These are phyloP conservation scores for Agrotis exclamationis DNA, from an alignment of 2,888 invertebrate species.

Conservation along the genomic window DNA sequence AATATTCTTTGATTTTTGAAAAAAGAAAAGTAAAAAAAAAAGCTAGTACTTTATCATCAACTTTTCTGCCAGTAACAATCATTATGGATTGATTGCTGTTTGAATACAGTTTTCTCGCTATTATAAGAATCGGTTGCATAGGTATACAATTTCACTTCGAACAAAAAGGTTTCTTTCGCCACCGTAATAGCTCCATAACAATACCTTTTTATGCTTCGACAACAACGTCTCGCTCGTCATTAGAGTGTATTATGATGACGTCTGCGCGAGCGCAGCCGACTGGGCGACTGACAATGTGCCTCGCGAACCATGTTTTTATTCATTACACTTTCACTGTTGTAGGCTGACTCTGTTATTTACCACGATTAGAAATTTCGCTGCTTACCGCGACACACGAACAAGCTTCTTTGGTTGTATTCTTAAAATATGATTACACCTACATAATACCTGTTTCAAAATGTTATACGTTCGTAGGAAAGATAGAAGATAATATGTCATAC, in stretches of 20 bases:
- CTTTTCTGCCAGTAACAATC: slow-evolving; percentile 1
- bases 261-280: slow-evolving; percentile 55
- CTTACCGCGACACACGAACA: slow-evolving; percentile 65
- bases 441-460: slow-evolving; percentile 28
- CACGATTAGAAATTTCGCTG: slow-evolving; percentile 75
- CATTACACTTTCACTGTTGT: slow-evolving; percentile 74
- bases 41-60: neutral
- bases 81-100: slow-evolving; percentile 5
- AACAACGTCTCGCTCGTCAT: slow-evolving; percentile 50
- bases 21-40: neutral
- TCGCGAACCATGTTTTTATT: slow-evolving; percentile 72
- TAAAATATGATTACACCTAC: slow-evolving; percentile 44
- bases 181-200: slow-evolving; percentile 57
- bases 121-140: slow-evolving; percentile 23
- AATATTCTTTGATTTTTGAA: neutral
- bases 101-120: slow-evolving; percentile 36
- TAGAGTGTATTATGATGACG: slow-evolving; percentile 59
- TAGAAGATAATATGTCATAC: slow-evolving; percentile 13
- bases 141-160: slow-evolving; percentile 52
- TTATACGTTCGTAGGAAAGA: neutral
- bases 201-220: slow-evolving; percentile 59
- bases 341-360: slow-evolving; percentile 70
- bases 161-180: slow-evolving; percentile 51
- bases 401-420: slow-evolving; percentile 75
- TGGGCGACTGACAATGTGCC: slow-evolving; percentile 69